These are phyloP conservation scores for Coptodon rendalli DNA, from an alignment of 2,113 vertebrate genomes.

Conservation along the genomic window DNA sequence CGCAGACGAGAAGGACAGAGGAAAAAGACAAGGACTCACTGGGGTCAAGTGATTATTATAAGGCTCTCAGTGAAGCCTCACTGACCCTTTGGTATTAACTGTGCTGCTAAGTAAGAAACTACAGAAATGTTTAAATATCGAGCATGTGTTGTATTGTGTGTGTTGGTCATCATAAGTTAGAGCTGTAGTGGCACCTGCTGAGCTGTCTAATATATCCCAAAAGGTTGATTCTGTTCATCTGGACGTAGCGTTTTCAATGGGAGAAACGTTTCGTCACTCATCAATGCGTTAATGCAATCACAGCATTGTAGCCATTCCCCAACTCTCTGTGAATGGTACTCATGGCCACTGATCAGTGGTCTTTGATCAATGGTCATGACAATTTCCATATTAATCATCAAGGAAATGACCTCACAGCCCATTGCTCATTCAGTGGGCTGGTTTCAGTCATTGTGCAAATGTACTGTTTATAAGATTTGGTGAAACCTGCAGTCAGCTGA, in stretches of 20 bases:
- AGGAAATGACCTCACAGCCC: neutral
- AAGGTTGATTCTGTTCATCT: neutral
- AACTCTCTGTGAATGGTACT: neutral
- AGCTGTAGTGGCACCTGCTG: neutral
- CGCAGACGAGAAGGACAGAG: neutral
- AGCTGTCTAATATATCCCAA: neutral
- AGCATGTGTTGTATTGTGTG: neutral
- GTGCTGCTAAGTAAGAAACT: neutral
- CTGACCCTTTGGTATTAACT: neutral
- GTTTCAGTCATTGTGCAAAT: neutral
- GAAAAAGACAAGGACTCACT: neutral
- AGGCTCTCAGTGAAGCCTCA: neutral
- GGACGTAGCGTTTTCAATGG: neutral
- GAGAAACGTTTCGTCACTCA: neutral
- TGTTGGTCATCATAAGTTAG: neutral
- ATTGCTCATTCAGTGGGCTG: neutral
- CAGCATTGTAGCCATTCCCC: neutral
- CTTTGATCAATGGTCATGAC: neutral
- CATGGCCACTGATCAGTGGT: neutral
- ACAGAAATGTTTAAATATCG: neutral
- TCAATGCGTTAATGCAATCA: neutral
- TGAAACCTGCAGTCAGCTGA: neutral
- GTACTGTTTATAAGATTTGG: neutral
- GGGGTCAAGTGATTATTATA: slow-evolving; percentile 31
- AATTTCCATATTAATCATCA: neutral